phyloP scores from a whole-genome alignment of 2,797 vertebrate genomes.

The Takifugu ocellatus region DNA sequence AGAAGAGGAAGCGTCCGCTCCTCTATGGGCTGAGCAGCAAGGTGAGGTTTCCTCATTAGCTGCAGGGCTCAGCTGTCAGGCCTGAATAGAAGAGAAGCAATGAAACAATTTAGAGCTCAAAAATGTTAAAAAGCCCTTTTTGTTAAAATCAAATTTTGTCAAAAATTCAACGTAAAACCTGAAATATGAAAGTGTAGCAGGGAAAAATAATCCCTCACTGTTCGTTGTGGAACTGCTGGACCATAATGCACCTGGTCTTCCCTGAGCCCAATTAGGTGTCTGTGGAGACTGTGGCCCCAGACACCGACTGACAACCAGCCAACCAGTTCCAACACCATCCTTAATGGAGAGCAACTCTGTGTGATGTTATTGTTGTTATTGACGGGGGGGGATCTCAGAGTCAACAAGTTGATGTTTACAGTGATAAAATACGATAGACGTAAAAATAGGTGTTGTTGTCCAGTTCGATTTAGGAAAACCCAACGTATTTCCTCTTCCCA shows the following conservation, averaged over 20 bases:
- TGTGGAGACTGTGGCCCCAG: slow-evolving; percentile 12
- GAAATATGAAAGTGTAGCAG: no score
- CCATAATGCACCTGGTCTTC: slow-evolving; percentile 32
- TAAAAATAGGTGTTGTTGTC: not conserved
- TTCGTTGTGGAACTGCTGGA: not conserved
- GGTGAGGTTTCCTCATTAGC: slow-evolving; percentile 28
- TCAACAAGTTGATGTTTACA: not conserved
- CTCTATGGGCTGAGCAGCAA: slow-evolving; percentile 30
- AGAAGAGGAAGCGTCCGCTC: slow-evolving; percentile 26
- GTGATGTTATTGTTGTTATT: slow-evolving; percentile 2
- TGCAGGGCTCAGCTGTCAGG: slow-evolving; percentile 40
- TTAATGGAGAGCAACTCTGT: slow-evolving; percentile 10
- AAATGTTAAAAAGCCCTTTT: no score
- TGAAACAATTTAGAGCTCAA: slow-evolving; percentile 14
- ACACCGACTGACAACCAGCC: slow-evolving; percentile 27
- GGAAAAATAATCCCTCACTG: no score
- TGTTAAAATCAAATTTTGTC: no score
- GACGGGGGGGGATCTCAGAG: slow-evolving; percentile 18
- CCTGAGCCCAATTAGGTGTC: slow-evolving; percentile 37
- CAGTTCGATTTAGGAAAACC: not conserved
- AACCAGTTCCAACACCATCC: slow-evolving; percentile 18
- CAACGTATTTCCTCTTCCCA: slow-evolving; percentile 5
- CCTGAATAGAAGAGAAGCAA: slow-evolving; percentile 37
- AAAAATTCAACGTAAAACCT: no score
- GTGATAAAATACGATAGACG: no score